A percentile compares a stretch with the other conserved stretches of the same genome.
Evolutionary conservation across 2,797 vertebrate genomes (phyloP).

Genomic region (Poecilia picta): DNA sequence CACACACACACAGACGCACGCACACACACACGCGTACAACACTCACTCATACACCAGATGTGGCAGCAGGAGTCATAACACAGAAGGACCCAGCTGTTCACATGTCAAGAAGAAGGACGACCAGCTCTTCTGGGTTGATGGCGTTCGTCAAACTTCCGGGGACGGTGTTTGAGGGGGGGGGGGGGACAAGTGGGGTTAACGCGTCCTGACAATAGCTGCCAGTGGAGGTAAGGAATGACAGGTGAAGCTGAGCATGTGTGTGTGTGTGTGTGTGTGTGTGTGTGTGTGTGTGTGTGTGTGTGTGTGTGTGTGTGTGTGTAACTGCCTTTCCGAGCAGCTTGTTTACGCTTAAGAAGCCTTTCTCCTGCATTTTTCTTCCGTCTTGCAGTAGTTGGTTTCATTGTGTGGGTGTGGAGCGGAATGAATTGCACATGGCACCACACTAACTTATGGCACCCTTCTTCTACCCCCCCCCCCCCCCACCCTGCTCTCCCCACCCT

Average conservation of each 20-base stretch:
- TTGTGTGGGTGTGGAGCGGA: conserved; percentile 72
- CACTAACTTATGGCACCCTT: conserved; percentile 75
- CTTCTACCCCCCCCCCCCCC: conserved; percentile 12
- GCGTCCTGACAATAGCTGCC: conserved; percentile 50
- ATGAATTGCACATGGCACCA: conserved; percentile 66
- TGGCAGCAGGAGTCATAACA: conserved; percentile 65
- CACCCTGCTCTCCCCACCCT: conserved; percentile 12
- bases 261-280: not conserved
- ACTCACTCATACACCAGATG: conserved; percentile 54
- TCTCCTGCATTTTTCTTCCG: conserved; percentile 38
- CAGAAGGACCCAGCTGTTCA: conserved; percentile 67
- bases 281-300: not conserved
- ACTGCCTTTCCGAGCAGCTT: conserved; percentile 25
- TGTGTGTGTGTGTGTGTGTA: conserved; percentile 1
- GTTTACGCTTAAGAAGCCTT: conserved; percentile 32
- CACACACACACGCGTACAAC: conserved; percentile 15
- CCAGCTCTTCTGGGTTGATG: conserved; percentile 41
- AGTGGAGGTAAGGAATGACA: conserved; percentile 28
- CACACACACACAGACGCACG: too few species aligned
- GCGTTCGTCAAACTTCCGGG: conserved; percentile 38
- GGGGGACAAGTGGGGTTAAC: conserved; percentile 63
- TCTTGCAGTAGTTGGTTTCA: conserved; percentile 57
- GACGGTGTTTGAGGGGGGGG: conserved; percentile 35
- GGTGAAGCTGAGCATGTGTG: conserved; percentile 27
- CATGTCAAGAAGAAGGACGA: conserved; percentile 47